Evolutionary conservation across 2,113 vertebrate genomes (phyloP).

Genomic region (Salvator merianae): DNA sequence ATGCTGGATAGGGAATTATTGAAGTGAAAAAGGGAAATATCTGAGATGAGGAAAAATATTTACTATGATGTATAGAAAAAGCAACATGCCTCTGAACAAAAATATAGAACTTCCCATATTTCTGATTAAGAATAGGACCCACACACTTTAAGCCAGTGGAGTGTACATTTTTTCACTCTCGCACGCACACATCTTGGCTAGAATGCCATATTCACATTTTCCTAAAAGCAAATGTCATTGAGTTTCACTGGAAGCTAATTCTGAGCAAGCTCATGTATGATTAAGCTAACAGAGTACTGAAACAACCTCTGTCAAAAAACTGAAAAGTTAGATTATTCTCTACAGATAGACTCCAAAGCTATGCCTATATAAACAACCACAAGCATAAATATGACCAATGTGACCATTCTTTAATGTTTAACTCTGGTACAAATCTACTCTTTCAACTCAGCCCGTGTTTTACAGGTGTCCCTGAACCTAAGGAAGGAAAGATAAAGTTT

Average conservation of each 20-base stretch:
- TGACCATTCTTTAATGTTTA: constrained; percentile 52
- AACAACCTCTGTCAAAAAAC: background rate
- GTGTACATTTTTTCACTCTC: background rate
- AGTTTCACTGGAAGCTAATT: background rate
- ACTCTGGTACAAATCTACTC: background rate
- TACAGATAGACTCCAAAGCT: background rate
- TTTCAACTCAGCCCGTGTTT: constrained; percentile 20
- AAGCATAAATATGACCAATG: background rate
- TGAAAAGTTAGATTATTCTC: too few species aligned
- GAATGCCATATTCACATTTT: background rate
- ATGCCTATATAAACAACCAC: background rate
- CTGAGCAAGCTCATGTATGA: background rate
- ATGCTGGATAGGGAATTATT: background rate
- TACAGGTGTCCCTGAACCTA: constrained; percentile 29
- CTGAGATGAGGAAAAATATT: background rate
- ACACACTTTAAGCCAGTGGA: background rate
- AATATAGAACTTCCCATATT: background rate
- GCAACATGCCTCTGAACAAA: background rate
- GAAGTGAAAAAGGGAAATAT: background rate
- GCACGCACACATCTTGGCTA: background rate
- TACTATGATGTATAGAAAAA: background rate
- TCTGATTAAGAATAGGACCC: background rate
- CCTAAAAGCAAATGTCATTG: background rate
- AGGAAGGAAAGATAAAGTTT: background rate
- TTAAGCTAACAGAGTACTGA: background rate